phyloP scores from a whole-genome alignment of 2,888 invertebrate species.

The Balanococcus diminutus region DNA sequence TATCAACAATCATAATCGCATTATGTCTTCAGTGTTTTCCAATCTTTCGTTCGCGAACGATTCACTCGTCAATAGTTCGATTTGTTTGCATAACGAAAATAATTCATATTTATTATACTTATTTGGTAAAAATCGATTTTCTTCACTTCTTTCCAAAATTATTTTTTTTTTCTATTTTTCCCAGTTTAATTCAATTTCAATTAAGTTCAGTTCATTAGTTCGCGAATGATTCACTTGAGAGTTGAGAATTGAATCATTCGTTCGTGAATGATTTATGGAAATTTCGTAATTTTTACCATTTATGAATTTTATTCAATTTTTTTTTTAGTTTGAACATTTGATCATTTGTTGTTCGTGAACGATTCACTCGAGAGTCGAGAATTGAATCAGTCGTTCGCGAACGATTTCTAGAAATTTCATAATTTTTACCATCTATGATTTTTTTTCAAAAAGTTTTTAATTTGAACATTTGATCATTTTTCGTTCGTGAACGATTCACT shows the following conservation, averaged over 20 bases:
- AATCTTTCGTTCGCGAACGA: background rate
- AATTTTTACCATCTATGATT: background rate
- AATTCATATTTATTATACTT: too few relatives aligned
- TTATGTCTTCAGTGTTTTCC: background rate
- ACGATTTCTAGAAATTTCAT: background rate
- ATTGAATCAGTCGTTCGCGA: background rate
- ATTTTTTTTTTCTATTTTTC: too few relatives aligned
- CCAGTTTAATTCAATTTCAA: too few relatives aligned
- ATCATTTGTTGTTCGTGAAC: background rate
- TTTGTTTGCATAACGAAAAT: background rate
- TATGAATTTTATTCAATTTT: background rate
- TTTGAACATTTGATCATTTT: background rate
- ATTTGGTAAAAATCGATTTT: background rate
- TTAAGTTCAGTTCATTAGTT: background rate
- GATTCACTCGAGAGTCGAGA: background rate
- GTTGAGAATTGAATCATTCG: background rate
- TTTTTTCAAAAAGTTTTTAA: background rate
- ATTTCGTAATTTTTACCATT: background rate
- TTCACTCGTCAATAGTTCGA: background rate
- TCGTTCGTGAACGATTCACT: background rate
- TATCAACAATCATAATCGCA: background rate
- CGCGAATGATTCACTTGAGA: background rate
- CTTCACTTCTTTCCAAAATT: background rate
- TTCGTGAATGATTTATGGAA: background rate
- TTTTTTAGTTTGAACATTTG: background rate